Percentiles rank a stretch among this genome's conserved stretches.
Conservation (phyloP, 2,888 invertebrate genomes). For the Erynnis tages region DNA sequence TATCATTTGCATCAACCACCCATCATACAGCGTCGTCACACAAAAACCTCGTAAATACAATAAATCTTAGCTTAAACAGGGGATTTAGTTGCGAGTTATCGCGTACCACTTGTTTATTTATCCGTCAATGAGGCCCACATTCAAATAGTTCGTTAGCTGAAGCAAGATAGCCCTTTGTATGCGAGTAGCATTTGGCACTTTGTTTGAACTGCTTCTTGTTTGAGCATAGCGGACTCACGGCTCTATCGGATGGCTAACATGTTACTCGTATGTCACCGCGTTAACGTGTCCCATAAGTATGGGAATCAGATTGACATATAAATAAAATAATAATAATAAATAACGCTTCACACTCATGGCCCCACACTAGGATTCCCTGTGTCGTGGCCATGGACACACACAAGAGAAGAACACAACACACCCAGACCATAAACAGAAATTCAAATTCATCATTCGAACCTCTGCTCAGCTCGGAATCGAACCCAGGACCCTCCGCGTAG, state of each 20-base stretch:
- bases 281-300: too few relatives aligned
- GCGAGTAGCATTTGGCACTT: constrained; percentile 59
- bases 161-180: constrained; percentile 69
- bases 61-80: constrained; percentile 56
- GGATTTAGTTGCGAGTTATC: constrained; percentile 64
- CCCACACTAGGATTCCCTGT: too few relatives aligned
- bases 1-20: not conserved
- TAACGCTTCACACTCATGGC: too few relatives aligned
- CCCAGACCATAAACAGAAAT: too few relatives aligned
- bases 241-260: constrained; percentile 15
- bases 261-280: too few relatives aligned
- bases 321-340: too few relatives aligned
- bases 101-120: constrained; percentile 72
- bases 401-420: too few relatives aligned
- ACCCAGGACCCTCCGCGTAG: too few relatives aligned
- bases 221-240: constrained; percentile 48
- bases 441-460: too few relatives aligned
- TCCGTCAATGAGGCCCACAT: constrained; percentile 72
- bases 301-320: too few relatives aligned
- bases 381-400: too few relatives aligned
- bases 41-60: constrained; percentile 37
- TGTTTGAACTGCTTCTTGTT: constrained; percentile 60
- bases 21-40: constrained; percentile 3
- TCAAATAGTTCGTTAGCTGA: constrained; percentile 76
- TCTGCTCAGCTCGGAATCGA: too few relatives aligned